Conservation (phyloP, 2,113 vertebrate species). For the Tricholaema leucomelas region DNA sequence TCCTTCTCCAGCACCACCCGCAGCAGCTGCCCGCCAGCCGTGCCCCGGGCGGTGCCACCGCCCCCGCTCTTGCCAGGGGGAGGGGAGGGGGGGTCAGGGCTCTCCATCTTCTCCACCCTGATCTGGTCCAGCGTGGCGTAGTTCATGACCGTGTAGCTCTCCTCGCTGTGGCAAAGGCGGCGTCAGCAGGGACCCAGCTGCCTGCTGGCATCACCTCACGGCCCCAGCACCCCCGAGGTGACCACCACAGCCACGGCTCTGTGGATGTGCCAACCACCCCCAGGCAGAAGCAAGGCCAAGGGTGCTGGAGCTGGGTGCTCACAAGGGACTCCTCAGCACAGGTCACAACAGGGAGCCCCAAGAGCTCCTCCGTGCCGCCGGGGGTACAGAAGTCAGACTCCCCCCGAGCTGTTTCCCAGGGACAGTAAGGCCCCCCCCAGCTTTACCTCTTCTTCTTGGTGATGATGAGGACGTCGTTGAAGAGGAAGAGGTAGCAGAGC, state of each 20-base stretch:
- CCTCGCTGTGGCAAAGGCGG: constrained; percentile 77
- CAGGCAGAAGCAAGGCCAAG: too few relatives aligned
- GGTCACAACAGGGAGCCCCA: fast-evolving
- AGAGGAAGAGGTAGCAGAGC: constrained; percentile 88
- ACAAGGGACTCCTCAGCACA: background rate
- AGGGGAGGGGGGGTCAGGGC: constrained; percentile 39
- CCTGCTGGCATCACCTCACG: fast-evolving
- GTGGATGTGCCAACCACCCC: background rate
- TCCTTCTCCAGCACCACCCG: constrained; percentile 84
- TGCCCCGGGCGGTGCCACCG: background rate
- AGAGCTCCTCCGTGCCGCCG: fast-evolving
- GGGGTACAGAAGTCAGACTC: fast-evolving
- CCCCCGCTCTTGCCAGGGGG: background rate
- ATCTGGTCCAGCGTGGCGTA: constrained; percentile 86
- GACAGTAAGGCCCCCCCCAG: background rate
- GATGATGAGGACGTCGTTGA: constrained; percentile 91
- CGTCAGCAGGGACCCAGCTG: fast-evolving
- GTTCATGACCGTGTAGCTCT: constrained; percentile 87
- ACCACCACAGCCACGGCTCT: background rate
- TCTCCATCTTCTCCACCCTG: constrained; percentile 76
- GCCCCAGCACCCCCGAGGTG: fast-evolving
- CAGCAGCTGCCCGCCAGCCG: constrained; percentile 67
- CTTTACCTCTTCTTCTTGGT: constrained; percentile 92
- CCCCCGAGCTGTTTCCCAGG: too few relatives aligned
- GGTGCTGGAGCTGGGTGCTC: fast-evolving